Evolutionary conservation across 2,888 invertebrate genomes (phyloP).

Genomic region (Hypomecis atomaria): DNA sequence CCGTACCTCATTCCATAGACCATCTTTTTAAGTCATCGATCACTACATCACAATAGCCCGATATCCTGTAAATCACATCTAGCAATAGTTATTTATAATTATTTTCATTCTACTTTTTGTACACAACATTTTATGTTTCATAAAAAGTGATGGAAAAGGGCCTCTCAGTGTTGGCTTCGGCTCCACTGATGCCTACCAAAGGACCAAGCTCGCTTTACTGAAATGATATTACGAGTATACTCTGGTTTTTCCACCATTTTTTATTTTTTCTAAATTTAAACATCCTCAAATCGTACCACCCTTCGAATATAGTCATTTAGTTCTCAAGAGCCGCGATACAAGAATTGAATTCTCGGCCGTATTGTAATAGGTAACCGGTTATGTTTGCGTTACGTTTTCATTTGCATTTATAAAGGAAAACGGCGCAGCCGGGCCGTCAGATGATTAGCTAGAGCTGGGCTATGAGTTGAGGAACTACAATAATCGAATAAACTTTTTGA

Average conservation of each 20-base stretch:
- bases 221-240: too few species aligned
- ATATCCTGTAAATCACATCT: too few species aligned
- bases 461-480: background rate
- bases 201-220: too few species aligned
- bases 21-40: too few species aligned
- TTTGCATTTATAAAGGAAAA: slow-evolving; percentile 47
- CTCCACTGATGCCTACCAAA: too few species aligned
- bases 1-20: too few species aligned
- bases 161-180: too few species aligned
- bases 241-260: background rate
- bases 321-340: slow-evolving; percentile 28
- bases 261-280: slow-evolving; percentile 15
- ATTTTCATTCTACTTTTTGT: too few species aligned
- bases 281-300: slow-evolving; percentile 4
- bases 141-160: too few species aligned
- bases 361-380: slow-evolving; percentile 44
- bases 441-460: slow-evolving; percentile 9
- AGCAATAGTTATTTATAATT: too few species aligned
- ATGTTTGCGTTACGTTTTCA: slow-evolving; percentile 40
- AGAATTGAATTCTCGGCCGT: slow-evolving; percentile 42
- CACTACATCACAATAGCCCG: too few species aligned
- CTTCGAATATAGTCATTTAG: slow-evolving; percentile 26
- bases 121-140: too few species aligned
- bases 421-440: slow-evolving; percentile 13
- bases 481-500: background rate